Conservation (phyloP, 2,888 invertebrate species). For the Lysandra coridon region DNA sequence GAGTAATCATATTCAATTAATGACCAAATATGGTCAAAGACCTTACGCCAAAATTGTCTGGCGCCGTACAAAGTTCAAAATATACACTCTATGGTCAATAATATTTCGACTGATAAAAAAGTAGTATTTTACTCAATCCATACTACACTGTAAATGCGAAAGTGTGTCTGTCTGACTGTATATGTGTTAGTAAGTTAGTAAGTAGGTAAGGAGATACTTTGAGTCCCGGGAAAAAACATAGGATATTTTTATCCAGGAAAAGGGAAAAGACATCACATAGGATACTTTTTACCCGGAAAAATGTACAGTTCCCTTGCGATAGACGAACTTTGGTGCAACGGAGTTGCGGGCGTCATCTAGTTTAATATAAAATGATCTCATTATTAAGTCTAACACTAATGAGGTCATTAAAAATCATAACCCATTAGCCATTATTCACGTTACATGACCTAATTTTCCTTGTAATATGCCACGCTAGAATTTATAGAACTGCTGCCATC, state of each 20-base stretch:
- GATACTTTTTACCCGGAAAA: background rate
- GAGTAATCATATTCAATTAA: constrained; percentile 1
- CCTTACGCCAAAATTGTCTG: background rate
- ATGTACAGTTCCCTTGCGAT: background rate
- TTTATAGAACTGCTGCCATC: no score
- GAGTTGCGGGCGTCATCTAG: no score
- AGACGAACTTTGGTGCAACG: background rate
- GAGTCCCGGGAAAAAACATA: background rate
- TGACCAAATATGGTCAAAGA: background rate
- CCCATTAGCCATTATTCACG: background rate
- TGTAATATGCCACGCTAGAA: background rate
- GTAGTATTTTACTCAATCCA: no score
- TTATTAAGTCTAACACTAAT: background rate
- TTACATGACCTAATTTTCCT: background rate
- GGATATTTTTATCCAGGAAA: background rate
- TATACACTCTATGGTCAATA: background rate
- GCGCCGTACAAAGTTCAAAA: background rate
- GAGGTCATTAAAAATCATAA: background rate
- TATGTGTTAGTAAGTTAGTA: no score
- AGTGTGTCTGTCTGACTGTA: no score
- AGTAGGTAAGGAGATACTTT: background rate
- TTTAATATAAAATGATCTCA: background rate
- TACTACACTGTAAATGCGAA: no score
- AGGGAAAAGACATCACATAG: no score
- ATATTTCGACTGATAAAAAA: background rate